A percentile compares a stretch with the other conserved stretches of the same genome.
Evolutionary conservation across 2,888 invertebrate genomes (phyloP).

Genomic region (Pyrgus malvae): DNA sequence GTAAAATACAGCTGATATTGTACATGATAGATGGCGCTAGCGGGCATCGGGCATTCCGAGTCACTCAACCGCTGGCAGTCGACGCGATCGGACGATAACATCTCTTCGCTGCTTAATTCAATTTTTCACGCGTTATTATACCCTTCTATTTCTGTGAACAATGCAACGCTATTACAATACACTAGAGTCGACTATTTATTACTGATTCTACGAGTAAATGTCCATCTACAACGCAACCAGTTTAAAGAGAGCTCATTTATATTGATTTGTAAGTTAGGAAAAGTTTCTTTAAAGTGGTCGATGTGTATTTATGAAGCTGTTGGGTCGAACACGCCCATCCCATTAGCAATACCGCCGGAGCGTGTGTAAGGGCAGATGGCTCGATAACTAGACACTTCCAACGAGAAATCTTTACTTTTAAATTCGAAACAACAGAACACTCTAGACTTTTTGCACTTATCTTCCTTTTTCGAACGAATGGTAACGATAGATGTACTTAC

Average conservation of each 20-base stretch:
- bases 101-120: slow-evolving; percentile 35
- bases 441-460: not conserved
- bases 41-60: slow-evolving; percentile 3
- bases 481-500: not conserved
- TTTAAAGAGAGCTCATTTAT: slow-evolving; percentile 20
- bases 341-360: slow-evolving; percentile 21
- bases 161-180: slow-evolving; percentile 17
- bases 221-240: slow-evolving; percentile 15
- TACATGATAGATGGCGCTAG: slow-evolving; percentile 8
- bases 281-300: slow-evolving; percentile 15
- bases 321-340: slow-evolving; percentile 17
- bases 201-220: not conserved
- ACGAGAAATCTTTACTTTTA: slow-evolving; percentile 21
- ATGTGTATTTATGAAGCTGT: slow-evolving; percentile 25
- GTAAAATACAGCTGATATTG: not conserved
- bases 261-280: not conserved
- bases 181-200: slow-evolving; percentile 11
- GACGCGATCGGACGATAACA: slow-evolving; percentile 28
- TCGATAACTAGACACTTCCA: slow-evolving; percentile 21
- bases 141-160: slow-evolving; percentile 21
- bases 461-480: too few species aligned
- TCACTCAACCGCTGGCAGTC: slow-evolving; percentile 8
- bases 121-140: slow-evolving; percentile 41
- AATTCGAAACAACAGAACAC: slow-evolving; percentile 14
- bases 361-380: slow-evolving; percentile 24